phyloP scores from a whole-genome alignment of 2,888 invertebrate genomes.

The Andrena bucephala region DNA sequence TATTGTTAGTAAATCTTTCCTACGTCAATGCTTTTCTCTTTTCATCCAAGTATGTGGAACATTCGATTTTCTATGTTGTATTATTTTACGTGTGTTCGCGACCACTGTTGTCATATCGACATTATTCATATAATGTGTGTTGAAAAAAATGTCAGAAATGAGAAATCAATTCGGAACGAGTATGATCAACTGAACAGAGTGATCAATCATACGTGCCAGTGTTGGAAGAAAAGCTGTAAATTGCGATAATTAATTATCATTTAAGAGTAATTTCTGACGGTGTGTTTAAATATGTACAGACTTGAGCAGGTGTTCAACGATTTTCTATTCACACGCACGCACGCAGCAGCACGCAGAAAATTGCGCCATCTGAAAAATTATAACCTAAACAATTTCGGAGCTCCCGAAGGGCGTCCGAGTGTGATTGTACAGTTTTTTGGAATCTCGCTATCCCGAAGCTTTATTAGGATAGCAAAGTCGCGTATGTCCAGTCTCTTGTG shows the following conservation, averaged over 20 bases:
- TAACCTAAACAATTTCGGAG: slow-evolving; percentile 55
- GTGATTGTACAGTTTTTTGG: slow-evolving; percentile 68
- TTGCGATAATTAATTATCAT: slow-evolving; percentile 42
- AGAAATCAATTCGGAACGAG: slow-evolving; percentile 18
- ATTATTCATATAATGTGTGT: slow-evolving; percentile 55
- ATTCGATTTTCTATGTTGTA: slow-evolving; percentile 47
- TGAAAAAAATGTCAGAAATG: slow-evolving; percentile 19
- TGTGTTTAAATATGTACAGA: slow-evolving; percentile 53
- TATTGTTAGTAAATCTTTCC: slow-evolving; percentile 33
- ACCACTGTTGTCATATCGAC: slow-evolving; percentile 74
- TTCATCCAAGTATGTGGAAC: slow-evolving; percentile 21
- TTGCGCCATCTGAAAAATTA: slow-evolving; percentile 51
- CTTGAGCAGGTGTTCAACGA: slow-evolving; percentile 61
- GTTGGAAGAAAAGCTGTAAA: slow-evolving; percentile 40
- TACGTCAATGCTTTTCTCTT: slow-evolving; percentile 42
- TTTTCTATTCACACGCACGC: slow-evolving; percentile 53
- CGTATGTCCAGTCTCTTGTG: slow-evolving; percentile 59
- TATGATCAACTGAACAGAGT: not conserved
- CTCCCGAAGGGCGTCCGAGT: slow-evolving; percentile 31
- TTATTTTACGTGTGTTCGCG: slow-evolving; percentile 67
- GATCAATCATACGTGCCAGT: slow-evolving; percentile 22
- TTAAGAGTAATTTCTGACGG: slow-evolving; percentile 39
- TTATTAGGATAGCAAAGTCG: slow-evolving; percentile 35
- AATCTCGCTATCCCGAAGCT: slow-evolving; percentile 37
- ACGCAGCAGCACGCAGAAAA: slow-evolving; percentile 55